Evolutionary conservation across 2,888 invertebrate species (phyloP), one percentile per base, ranked within the genome.

Genomic region (Perdita meconis): DNA sequence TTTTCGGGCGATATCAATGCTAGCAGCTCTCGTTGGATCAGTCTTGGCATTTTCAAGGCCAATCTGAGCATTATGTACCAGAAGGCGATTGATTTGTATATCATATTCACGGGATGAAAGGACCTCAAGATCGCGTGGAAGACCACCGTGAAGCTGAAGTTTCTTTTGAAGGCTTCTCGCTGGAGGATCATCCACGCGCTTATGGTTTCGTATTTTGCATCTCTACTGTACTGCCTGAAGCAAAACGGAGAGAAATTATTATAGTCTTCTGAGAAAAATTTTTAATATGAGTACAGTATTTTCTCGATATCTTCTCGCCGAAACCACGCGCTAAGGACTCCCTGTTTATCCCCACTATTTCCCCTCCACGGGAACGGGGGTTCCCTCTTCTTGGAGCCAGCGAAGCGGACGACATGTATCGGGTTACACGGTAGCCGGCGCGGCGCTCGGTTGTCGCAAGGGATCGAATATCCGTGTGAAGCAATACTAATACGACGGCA

Each of bases 11-110:
- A 2, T 91, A 90, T 84, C 4, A 94, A 69, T 1, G 94, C 93
- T 40, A 91, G 86, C 0, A 93, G 47, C 87, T 94, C 94, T 1
- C 91, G 88, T 30, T 93, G 88, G 0, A 93, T 53, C 1, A 92
- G 80, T 22, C 93, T 86, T 0, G 94, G 94, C 2, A 92, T 82
- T 66, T 92, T 92, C 22, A 93, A 65, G 0, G 84, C 83, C 2
- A 89, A 38, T 2, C 86, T 88, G 10, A 92, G 76, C 4, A 68
- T 53, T 0, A 92, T n/a, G 69, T 92, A 92, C 92, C 93, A 93
- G 0, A 80, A 65, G 3, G 78, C 73, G 0, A 90, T 16, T 0
- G 68, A 30, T 0, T 80, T 80, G 8, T 73, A 78, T 0, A 89
- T 1, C 0, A 86, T 81, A 30, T 89, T 86, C 1, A 90, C 40